phyloP scores from a whole-genome alignment of 2,888 invertebrate genomes.

The Drosophila mettleri region DNA sequence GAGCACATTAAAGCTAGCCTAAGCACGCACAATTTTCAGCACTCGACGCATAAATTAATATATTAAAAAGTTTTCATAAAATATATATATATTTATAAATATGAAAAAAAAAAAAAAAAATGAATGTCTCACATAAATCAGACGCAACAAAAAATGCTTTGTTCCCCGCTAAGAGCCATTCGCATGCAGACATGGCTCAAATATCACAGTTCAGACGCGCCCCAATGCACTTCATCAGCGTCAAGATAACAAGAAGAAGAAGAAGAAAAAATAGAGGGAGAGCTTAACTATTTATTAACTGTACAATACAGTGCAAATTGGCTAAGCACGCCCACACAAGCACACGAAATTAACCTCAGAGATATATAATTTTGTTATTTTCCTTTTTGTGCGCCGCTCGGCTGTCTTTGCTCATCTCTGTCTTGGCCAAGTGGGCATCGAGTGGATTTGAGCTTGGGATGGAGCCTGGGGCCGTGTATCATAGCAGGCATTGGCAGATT shows the following conservation, averaged over 20 bases:
- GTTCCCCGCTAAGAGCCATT: slow-evolving; percentile 10
- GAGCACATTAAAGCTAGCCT: neutral
- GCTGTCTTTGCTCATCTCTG: neutral
- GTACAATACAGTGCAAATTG: slow-evolving; percentile 68
- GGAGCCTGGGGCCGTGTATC: slow-evolving; percentile 19
- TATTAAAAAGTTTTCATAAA: slow-evolving; percentile 7
- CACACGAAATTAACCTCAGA: slow-evolving; percentile 56
- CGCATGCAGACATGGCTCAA: slow-evolving; percentile 20
- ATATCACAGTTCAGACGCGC: slow-evolving; percentile 22
- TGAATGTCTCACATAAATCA: slow-evolving; percentile 49
- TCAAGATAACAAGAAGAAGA: neutral
- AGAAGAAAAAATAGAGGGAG: neutral
- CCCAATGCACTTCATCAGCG: slow-evolving; percentile 50
- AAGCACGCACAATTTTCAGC: neutral
- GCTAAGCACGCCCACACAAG: slow-evolving; percentile 52
- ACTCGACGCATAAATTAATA: slow-evolving; percentile 24
- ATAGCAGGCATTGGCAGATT: slow-evolving; percentile 24
- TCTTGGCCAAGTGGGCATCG: slow-evolving; percentile 39
- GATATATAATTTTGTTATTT: slow-evolving; percentile 32
- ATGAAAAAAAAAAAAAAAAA: too few species aligned
- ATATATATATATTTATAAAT: neutral
- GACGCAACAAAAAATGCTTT: slow-evolving; percentile 9
- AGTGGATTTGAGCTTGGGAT: slow-evolving; percentile 54
- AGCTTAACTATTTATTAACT: slow-evolving; percentile 68
- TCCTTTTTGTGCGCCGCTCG: neutral